Percentiles rank a stretch among this genome's conserved stretches.
Conservation (phyloP, 1,140 invertebrate genomes). For the Drosophila pseudoobscura region DNA sequence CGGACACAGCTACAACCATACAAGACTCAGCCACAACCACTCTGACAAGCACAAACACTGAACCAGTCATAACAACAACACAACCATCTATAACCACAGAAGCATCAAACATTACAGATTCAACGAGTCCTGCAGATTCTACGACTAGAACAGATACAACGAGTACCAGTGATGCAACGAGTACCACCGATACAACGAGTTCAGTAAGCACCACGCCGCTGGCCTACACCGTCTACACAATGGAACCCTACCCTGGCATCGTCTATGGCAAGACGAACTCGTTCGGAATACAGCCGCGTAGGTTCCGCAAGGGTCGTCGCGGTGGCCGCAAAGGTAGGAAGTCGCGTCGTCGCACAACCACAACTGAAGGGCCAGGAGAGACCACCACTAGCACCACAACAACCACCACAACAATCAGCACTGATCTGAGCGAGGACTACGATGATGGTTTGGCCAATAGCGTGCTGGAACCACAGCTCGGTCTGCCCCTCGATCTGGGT, state of each 20-base stretch:
- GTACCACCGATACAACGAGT: conserved; percentile 10
- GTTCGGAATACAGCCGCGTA: conserved; percentile 12
- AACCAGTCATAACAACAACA: background rate
- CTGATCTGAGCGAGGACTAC: conserved; percentile 36
- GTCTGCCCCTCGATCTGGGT: conserved; percentile 47
- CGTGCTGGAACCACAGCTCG: conserved; percentile 49
- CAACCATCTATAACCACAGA: background rate
- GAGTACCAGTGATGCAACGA: conserved; percentile 10
- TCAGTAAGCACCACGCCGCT: conserved; percentile 17
- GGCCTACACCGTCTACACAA: conserved; percentile 19
- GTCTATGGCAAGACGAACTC: conserved; percentile 25
- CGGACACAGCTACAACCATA: background rate
- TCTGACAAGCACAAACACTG: conserved; percentile 1
- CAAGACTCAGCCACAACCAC: background rate
- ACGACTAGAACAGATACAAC: conserved; percentile 1
- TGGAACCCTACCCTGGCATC: conserved; percentile 45
- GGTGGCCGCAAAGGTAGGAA: conserved; percentile 35
- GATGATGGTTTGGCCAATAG: conserved; percentile 33
- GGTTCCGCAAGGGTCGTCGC: conserved; percentile 46
- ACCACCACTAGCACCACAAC: conserved; percentile 19
- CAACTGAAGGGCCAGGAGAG: conserved; percentile 12
- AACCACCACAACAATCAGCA: conserved; percentile 11
- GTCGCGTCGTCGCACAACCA: conserved; percentile 49
- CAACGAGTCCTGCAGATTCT: conserved; percentile 12
- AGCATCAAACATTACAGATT: background rate